phyloP scores from a whole-genome alignment of 2,888 invertebrate species.

The Tipula lateralis region DNA sequence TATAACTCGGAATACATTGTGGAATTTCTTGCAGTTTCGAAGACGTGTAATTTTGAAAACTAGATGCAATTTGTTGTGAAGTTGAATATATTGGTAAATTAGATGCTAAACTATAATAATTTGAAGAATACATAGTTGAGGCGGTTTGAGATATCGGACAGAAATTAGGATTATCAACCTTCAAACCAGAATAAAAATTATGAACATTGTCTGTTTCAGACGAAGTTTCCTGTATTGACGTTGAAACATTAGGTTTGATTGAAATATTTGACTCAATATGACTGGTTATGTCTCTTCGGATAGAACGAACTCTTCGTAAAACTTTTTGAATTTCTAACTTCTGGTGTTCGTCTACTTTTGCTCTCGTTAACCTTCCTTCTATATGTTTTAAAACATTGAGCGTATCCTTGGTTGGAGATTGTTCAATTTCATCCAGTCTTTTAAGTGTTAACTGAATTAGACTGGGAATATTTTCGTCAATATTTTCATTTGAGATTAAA shows the following conservation, averaged over 20 bases:
- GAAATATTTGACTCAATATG: too few species aligned
- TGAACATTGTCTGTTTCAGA: too few species aligned
- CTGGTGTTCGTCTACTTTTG: background rate
- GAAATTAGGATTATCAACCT: too few species aligned
- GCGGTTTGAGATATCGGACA: background rate
- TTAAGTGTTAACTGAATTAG: background rate
- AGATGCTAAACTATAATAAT: too few species aligned
- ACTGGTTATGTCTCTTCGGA: too few species aligned
- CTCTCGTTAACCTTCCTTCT: background rate
- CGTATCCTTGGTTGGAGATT: background rate
- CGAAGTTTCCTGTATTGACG: too few species aligned
- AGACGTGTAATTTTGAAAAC: too few species aligned
- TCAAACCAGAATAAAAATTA: too few species aligned
- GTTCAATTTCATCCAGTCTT: background rate
- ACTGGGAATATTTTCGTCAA: background rate
- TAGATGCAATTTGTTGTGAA: background rate
- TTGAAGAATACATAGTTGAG: background rate
- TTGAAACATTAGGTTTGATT: too few species aligned
- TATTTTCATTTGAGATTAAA: background rate
- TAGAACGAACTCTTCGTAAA: too few species aligned
- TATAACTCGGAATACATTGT: background rate
- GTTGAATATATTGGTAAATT: background rate
- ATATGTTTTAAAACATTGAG: background rate
- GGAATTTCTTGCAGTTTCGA: background rate
- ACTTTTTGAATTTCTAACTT: too few species aligned